These are phyloP conservation scores for Brachymystax lenok DNA, from an alignment of 2,797 vertebrate genomes.

Conservation along the genomic window DNA sequence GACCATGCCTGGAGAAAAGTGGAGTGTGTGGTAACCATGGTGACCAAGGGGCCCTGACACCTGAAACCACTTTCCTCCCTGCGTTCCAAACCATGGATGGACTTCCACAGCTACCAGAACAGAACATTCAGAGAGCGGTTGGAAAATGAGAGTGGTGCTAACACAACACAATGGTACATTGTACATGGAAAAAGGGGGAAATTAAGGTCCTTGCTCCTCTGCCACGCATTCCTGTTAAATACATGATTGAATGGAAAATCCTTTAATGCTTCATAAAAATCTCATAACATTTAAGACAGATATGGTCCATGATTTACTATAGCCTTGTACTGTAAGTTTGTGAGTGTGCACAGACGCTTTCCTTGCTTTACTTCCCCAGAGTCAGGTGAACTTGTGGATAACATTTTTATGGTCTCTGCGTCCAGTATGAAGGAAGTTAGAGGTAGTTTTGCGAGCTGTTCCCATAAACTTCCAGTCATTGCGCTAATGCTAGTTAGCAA, in stretches of 20 bases:
- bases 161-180: constrained; percentile 66
- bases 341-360: constrained; percentile 9
- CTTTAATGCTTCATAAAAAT: constrained; percentile 26
- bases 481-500: too few species aligned
- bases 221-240: constrained; percentile 36
- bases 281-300: constrained; percentile 5
- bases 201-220: constrained; percentile 36
- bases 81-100: constrained; percentile 62
- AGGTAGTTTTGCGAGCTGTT: too few species aligned
- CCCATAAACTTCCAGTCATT: too few species aligned
- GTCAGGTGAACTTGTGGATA: neutral
- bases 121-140: constrained; percentile 62
- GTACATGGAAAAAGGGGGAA: constrained; percentile 41
- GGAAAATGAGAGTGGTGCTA: constrained; percentile 28
- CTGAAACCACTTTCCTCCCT: constrained; percentile 71
- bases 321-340: constrained; percentile 15
- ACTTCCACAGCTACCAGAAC: constrained; percentile 59
- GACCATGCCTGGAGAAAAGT: constrained; percentile 61
- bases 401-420: too few species aligned
- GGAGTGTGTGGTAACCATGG: constrained; percentile 74
- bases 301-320: constrained; percentile 7
- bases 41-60: constrained; percentile 67
- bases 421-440: too few species aligned
- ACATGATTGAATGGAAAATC: constrained; percentile 33
- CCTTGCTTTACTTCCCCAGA: neutral